Conservation (phyloP, 1,140 invertebrate genomes). For the Magallana angulata region DNA sequence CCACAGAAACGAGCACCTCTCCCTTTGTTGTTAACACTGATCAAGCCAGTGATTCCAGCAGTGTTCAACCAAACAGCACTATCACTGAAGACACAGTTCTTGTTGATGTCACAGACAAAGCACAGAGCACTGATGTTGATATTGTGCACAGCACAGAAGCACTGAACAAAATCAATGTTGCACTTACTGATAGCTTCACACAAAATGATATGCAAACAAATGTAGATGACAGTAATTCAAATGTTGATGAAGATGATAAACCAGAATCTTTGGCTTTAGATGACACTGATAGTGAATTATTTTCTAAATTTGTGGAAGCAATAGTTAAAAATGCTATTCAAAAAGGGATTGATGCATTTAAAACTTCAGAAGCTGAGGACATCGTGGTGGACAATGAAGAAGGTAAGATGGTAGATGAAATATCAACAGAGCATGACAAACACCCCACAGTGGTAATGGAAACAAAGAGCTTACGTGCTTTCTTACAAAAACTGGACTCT, state of each 20-base stretch:
- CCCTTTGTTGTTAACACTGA: background rate
- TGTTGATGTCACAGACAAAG: background rate
- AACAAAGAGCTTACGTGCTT: constrained; percentile 36
- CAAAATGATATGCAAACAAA: background rate
- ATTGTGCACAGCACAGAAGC: constrained; percentile 1
- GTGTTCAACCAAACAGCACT: background rate
- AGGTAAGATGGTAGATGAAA: constrained; percentile 40
- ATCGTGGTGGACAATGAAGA: background rate
- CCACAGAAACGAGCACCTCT: background rate
- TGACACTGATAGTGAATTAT: constrained; percentile 27
- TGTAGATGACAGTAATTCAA: background rate
- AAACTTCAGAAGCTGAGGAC: constrained; percentile 13
- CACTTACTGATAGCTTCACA: background rate
- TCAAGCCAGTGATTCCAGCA: background rate
- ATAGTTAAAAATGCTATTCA: constrained; percentile 42
- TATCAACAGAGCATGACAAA: constrained; percentile 6
- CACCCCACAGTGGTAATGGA: constrained; percentile 10
- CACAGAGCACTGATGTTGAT: background rate
- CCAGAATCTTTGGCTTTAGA: background rate
- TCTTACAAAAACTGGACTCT: constrained; percentile 36
- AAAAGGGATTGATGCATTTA: constrained; percentile 39
- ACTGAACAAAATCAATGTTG: background rate
- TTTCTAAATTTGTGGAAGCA: constrained; percentile 27
- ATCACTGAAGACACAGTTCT: background rate
- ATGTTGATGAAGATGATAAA: constrained; percentile 20